Evolutionary conservation across 2,888 invertebrate species (phyloP).

Genomic region (Tryphoninae sp.): DNA sequence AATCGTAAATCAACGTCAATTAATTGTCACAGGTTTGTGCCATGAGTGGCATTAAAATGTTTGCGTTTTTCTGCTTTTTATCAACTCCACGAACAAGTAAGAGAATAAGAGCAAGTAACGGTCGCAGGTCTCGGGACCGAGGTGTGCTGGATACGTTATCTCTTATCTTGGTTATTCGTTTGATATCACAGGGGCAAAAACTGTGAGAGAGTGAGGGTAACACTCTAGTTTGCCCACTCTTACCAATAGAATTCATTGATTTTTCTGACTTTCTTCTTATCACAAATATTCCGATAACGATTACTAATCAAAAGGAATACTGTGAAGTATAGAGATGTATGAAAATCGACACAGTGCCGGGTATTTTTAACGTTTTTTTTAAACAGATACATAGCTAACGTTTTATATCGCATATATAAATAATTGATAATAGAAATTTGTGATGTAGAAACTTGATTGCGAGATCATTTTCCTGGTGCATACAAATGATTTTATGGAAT

Average conservation of each 20-base stretch:
- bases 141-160: conserved; percentile 74
- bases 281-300: background rate
- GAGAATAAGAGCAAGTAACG: conserved; percentile 38
- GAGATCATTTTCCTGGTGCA: background rate
- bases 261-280: background rate
- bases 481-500: background rate
- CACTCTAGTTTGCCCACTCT: conserved; percentile 46
- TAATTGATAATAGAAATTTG: background rate
- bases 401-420: background rate
- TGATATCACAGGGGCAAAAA: conserved; percentile 69
- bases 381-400: background rate
- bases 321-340: background rate
- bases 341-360: background rate
- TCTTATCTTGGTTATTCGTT: conserved; percentile 76
- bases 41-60: background rate
- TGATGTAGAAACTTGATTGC: background rate
- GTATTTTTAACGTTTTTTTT: background rate
- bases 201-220: conserved; percentile 6
- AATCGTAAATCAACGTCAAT: conserved; percentile 65
- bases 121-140: conserved; percentile 64
- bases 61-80: conserved; percentile 23
- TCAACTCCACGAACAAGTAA: conserved; percentile 20
- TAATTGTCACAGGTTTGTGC: conserved; percentile 36
- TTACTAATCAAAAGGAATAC: background rate
- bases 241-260: conserved; percentile 46